Evolutionary conservation across 2,888 invertebrate genomes (phyloP).

Genomic region (Hetaerina titia): DNA sequence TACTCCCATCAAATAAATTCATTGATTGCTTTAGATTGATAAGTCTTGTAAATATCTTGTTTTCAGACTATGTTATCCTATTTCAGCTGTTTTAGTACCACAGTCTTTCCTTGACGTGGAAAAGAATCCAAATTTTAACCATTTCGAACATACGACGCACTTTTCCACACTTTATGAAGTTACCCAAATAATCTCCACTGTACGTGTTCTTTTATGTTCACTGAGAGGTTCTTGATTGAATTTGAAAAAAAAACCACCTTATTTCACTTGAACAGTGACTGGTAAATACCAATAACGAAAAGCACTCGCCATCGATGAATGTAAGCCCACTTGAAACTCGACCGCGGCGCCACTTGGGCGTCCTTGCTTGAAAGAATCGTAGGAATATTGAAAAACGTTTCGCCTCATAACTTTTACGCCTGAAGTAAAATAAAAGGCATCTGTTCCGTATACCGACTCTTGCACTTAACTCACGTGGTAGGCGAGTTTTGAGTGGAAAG

Average conservation of each 20-base stretch:
- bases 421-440: conserved; percentile 43
- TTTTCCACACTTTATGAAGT: not conserved
- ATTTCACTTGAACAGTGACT: not conserved
- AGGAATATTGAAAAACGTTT: conserved; percentile 60
- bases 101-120: not conserved
- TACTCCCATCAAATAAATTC: too few relatives aligned
- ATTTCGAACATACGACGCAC: not conserved
- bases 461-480: conserved; percentile 42
- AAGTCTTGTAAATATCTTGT: too few relatives aligned
- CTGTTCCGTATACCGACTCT: conserved; percentile 8
- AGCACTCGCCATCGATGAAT: conserved; percentile 44
- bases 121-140: not conserved
- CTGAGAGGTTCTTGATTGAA: conserved; percentile 4
- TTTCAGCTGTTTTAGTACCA: not conserved
- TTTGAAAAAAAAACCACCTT: not conserved
- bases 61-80: not conserved
- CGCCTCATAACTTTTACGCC: conserved; percentile 8
- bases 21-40: too few relatives aligned
- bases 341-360: conserved; percentile 27
- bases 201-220: not conserved
- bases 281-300: conserved; percentile 15
- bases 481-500: conserved; percentile 29
- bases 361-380: not conserved
- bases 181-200: not conserved
- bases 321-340: conserved; percentile 13